These are phyloP conservation scores for Torymus tubicola DNA, from an alignment of 2,888 invertebrate genomes.

Conservation along the genomic window DNA sequence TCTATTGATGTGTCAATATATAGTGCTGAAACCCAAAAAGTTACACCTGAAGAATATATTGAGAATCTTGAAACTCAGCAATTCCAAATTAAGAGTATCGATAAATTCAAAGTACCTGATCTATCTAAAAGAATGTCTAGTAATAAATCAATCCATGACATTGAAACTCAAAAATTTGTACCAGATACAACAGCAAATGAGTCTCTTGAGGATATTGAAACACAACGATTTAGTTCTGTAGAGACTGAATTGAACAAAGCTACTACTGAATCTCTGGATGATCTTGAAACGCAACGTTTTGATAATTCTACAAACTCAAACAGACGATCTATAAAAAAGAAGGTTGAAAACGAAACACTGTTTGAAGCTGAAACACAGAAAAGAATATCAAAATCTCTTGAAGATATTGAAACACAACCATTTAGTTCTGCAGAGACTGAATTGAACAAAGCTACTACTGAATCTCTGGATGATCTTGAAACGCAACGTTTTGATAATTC, in stretches of 20 bases:
- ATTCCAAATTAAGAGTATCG: not conserved
- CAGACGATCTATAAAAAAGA: no score
- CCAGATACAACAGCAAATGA: slow-evolving; percentile 10
- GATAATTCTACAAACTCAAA: not conserved
- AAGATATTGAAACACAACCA: no score
- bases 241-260: not conserved
- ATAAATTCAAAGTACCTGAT: not conserved
- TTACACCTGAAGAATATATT: slow-evolving; percentile 11
- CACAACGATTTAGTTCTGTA: slow-evolving; percentile 42
- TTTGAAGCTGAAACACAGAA: no score
- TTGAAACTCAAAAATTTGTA: slow-evolving; percentile 38
- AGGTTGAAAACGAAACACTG: no score
- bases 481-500: slow-evolving; percentile 49
- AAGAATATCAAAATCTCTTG: no score
- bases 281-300: slow-evolving; percentile 21
- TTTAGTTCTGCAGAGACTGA: no score
- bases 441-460: not conserved
- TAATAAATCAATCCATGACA: slow-evolving; percentile 37
- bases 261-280: slow-evolving; percentile 1
- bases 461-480: slow-evolving; percentile 58
- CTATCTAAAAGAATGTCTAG: not conserved
- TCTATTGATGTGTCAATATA: slow-evolving; percentile 35
- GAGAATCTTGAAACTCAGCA: slow-evolving; percentile 38
- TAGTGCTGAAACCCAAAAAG: slow-evolving; percentile 47
- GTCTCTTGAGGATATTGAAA: slow-evolving; percentile 44